phyloP scores from a whole-genome alignment of 1,140 invertebrate genomes.

The Platorchestia sp. region DNA sequence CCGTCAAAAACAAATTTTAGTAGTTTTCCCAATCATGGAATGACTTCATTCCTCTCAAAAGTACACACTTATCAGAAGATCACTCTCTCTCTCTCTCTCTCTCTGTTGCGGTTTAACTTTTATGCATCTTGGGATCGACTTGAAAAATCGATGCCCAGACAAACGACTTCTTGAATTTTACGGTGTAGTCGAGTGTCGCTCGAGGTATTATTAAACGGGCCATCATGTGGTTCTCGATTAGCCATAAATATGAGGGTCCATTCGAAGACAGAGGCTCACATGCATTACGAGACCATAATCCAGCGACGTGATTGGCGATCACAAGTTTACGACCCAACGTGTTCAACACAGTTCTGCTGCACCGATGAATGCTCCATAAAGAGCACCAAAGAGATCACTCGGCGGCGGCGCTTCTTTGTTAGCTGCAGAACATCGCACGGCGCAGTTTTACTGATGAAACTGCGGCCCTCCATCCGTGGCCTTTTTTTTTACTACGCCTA shows the following conservation, averaged over 20 bases:
- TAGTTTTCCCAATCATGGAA: background rate
- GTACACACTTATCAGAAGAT: background rate
- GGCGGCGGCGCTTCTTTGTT: background rate
- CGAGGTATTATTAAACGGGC: constrained; percentile 5
- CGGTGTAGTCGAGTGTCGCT: background rate
- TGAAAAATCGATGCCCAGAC: background rate
- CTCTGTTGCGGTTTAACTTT: background rate
- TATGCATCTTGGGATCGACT: background rate
- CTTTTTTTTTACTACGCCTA: background rate
- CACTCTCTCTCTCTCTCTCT: too few species aligned
- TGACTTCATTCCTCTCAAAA: background rate
- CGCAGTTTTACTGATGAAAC: background rate
- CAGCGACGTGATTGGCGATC: constrained; percentile 7
- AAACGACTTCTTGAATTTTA: background rate
- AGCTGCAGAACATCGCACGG: background rate
- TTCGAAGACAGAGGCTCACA: constrained; percentile 35
- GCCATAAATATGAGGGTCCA: constrained; percentile 33
- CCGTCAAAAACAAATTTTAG: too few species aligned
- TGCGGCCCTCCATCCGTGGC: background rate
- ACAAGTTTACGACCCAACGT: background rate
- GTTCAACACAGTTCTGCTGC: background rate
- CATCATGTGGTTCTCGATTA: background rate
- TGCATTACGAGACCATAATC: constrained; percentile 45
- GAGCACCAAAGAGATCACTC: background rate
- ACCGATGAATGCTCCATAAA: constrained; percentile 30